These are phyloP conservation scores for Brachionus rubens DNA, from an alignment of 1,140 invertebrate species.

Conservation along the genomic window DNA sequence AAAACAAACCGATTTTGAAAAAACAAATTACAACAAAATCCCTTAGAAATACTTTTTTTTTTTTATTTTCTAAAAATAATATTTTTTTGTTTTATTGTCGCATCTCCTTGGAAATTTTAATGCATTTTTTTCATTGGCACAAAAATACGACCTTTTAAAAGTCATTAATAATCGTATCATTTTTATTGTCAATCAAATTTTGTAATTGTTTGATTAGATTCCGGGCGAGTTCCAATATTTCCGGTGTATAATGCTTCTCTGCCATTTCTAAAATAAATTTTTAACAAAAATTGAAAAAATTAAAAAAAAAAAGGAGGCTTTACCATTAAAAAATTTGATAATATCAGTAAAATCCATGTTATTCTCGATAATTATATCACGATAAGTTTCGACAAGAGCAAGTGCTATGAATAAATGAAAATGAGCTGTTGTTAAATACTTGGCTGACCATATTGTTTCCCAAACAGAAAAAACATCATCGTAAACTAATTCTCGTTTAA, in stretches of 20 bases:
- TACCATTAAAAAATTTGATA: conserved; percentile 95
- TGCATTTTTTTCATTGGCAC: no score
- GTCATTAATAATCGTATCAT: background rate
- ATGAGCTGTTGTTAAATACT: conserved; percentile 76
- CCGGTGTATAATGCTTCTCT: conserved; percentile 78
- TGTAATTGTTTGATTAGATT: conserved; percentile 81
- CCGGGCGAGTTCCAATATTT: conserved; percentile 74
- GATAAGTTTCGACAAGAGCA: conserved; percentile 82
- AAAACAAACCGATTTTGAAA: no score
- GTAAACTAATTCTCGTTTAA: conserved; percentile 80
- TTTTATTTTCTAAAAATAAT: no score
- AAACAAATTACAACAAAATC: no score
- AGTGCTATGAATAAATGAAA: conserved; percentile 89
- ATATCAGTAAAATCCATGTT: conserved; percentile 96
- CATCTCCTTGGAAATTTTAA: no score
- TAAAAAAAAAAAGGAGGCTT: conserved; percentile 49
- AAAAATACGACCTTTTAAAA: no score
- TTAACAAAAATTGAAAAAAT: background rate
- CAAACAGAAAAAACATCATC: conserved; percentile 86
- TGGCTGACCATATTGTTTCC: conserved; percentile 93
- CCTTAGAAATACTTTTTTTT: no score
- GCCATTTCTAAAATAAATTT: conserved; percentile 79
- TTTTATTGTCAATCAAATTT: conserved; percentile 69
- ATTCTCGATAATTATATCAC: conserved; percentile 88
- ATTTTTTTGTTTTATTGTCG: no score